Conservation (phyloP, 2,888 invertebrate species). For the Drosophila kanekoi region DNA sequence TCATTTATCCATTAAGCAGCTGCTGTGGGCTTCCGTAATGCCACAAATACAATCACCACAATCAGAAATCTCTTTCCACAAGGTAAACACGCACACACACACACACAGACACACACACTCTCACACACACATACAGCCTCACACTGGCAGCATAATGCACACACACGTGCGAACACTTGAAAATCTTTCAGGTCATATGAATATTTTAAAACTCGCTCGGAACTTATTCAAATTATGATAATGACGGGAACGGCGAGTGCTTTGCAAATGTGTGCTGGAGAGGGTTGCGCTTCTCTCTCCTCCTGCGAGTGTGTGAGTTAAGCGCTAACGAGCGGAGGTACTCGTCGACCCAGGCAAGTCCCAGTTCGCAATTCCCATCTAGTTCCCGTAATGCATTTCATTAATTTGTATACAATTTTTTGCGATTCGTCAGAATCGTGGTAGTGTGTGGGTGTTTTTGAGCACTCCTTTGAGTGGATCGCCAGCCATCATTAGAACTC, state of each 20-base stretch:
- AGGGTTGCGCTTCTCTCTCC: conserved; percentile 18
- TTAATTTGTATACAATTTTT: conserved; percentile 68
- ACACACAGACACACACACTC: conserved; percentile 17
- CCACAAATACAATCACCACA: conserved; percentile 46
- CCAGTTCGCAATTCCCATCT: conserved; percentile 49
- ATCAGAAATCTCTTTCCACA: conserved; percentile 9
- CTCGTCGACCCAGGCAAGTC: conserved; percentile 57
- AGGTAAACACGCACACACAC: conserved; percentile 22
- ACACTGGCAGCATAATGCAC: conserved; percentile 35
- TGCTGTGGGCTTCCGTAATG: conserved; percentile 12
- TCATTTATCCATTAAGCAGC: conserved; percentile 28
- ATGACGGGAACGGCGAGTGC: conserved; percentile 69
- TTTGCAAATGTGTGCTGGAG: conserved; percentile 49
- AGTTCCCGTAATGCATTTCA: conserved; percentile 72
- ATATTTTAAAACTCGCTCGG: conserved; percentile 72
- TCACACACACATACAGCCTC: neutral
- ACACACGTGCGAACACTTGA: conserved; percentile 73
- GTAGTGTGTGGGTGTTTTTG: conserved; percentile 51
- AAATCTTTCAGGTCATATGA: conserved; percentile 67
- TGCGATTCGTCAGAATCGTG: conserved; percentile 17
- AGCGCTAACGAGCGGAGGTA: conserved; percentile 67
- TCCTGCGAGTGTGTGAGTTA: conserved; percentile 1
- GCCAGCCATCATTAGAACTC: conserved; percentile 67
- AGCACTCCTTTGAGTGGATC: conserved; percentile 42
- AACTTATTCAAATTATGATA: conserved; percentile 77